These are phyloP conservation scores for Ia io DNA, from an alignment of 2,113 vertebrate genomes.

Conservation along the genomic window DNA sequence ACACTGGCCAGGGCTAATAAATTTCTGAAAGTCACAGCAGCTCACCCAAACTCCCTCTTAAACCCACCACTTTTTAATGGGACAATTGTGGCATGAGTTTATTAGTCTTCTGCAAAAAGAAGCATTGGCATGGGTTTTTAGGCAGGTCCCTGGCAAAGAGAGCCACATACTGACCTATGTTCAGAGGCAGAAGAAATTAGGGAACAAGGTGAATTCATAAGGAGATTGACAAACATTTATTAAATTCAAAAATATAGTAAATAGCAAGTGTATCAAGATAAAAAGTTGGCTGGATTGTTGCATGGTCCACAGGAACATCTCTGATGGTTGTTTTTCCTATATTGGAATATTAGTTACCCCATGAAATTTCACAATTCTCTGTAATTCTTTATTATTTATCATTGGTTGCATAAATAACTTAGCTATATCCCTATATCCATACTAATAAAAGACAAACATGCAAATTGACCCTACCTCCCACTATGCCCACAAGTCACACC, in stretches of 20 bases:
- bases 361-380: not conserved
- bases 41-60: not conserved
- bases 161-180: not conserved
- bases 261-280: not conserved
- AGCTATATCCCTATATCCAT: not conserved
- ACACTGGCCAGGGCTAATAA: not conserved
- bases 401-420: not conserved
- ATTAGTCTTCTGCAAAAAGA: not conserved
- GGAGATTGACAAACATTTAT: not conserved
- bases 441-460: too few species aligned
- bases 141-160: not conserved
- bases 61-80: not conserved
- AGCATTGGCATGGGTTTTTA: not conserved
- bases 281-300: not conserved
- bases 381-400: not conserved
- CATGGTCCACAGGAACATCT: not conserved
- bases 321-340: not conserved
- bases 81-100: not conserved
- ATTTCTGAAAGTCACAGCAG: not conserved
- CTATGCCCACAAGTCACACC: too few species aligned
- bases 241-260: not conserved
- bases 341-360: not conserved
- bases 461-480: too few species aligned
- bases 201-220: not conserved
- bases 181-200: not conserved